These are phyloP conservation scores for Xylophagus ater DNA, from an alignment of 2,888 invertebrate genomes.

Conservation along the genomic window DNA sequence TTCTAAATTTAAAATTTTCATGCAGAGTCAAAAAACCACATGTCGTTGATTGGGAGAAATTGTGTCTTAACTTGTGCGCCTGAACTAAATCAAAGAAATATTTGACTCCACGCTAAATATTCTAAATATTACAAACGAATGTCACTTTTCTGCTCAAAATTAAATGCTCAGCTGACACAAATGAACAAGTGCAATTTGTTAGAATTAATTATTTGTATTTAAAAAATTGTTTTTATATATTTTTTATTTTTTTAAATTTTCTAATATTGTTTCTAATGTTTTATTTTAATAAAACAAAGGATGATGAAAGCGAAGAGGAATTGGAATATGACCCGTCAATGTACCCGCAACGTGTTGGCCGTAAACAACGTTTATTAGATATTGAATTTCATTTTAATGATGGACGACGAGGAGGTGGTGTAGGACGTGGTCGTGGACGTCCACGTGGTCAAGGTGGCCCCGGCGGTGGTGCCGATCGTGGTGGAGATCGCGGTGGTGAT, in stretches of 20 bases:
- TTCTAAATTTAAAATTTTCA: no score
- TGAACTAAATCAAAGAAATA: no score
- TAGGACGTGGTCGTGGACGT: slow-evolving; percentile 8
- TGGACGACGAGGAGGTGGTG: slow-evolving; percentile 23
- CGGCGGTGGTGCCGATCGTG: slow-evolving; percentile 5
- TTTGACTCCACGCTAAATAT: no score
- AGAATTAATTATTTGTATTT: neutral
- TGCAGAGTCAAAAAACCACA: no score
- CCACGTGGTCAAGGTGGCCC: slow-evolving; percentile 7
- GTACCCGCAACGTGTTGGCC: slow-evolving; percentile 75
- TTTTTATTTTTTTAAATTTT: slow-evolving; percentile 23
- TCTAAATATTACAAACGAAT: no score
- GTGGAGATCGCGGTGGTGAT: slow-evolving; percentile 2
- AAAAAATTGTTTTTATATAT: slow-evolving; percentile 3
- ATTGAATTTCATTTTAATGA: slow-evolving; percentile 80
- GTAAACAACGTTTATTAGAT: slow-evolving; percentile 73
- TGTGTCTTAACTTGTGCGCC: no score
- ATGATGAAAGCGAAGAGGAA: slow-evolving; percentile 58
- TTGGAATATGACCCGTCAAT: slow-evolving; percentile 62
- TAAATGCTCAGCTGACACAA: no score
- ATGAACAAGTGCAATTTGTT: no score
- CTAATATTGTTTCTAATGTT: neutral
- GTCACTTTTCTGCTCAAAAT: no score
- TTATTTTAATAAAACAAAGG: slow-evolving; percentile 31
- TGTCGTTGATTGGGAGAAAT: no score